Base-by-base conservation (phyloP, 2,888 invertebrate species). In the Nezara viridula region DNA sequence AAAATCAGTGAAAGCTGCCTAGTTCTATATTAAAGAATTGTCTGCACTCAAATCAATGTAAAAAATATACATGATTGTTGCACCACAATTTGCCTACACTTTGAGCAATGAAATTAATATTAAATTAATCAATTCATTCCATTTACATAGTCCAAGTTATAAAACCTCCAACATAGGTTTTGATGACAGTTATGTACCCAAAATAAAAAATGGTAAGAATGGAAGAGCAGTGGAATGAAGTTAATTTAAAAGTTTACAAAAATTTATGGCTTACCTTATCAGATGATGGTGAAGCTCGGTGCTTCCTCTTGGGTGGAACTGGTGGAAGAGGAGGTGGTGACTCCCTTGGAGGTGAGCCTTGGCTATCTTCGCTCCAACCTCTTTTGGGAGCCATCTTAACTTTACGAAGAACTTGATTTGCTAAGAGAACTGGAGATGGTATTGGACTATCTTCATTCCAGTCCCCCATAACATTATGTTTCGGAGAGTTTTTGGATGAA, bases 351-450 rank as follows among this genome's bases (percentile, higher is more conserved):
- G 91, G 90, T 37, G 90, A 90, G 9, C 90, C 90, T 52, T 91
- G 91, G 49, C 91, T 91, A 50, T 91, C 91, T 73, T 91, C 91
- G 66, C 91, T 91, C 91, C 91, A 91, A 24, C 89, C 90, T 85
- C 91, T 81, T 50, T 90, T 89, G 16, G 91, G 91, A 37, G 91
- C 91, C 87, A 91, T 77, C 44, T 91, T 91, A n/a, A 91, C 91
- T 89, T 91, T 91, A 49, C 89, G 88, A 40, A 91, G 90, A n/a
- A 91, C 91, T 89, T 90, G 89, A 86, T 90, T 88, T 21, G 90
- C 90, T 19, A 90, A 81, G 47, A 88, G 44, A 55, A 90, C 86
- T 27, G 88, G 90, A 27, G 90, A 90, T 60, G 90, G 88, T 37
- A 90, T 88, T n/a, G 88, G 88, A 37, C 86, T 85, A 37, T 90